Percentiles rank a stretch among this genome's conserved stretches.
Conservation (phyloP, 2,113 vertebrate genomes). For the Oreochromis niloticus region DNA sequence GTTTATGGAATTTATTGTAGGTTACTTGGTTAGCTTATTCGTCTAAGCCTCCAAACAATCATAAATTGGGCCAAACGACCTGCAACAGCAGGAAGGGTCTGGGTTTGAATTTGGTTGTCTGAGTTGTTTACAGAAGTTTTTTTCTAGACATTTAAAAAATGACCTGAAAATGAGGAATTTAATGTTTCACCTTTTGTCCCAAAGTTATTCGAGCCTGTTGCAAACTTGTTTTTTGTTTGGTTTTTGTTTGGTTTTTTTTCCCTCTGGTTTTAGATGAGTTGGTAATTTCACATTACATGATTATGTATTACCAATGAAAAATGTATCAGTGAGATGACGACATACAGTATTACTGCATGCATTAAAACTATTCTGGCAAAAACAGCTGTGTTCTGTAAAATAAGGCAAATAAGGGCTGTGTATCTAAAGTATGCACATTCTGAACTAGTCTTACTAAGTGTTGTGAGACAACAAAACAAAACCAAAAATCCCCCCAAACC, state of each 20-base stretch:
- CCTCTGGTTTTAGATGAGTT: neutral
- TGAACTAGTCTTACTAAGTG: neutral
- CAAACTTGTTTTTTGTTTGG: neutral
- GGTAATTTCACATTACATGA: neutral
- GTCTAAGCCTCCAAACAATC: neutral
- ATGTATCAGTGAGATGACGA: neutral
- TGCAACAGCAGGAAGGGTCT: neutral
- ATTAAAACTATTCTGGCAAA: neutral
- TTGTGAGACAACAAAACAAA: neutral
- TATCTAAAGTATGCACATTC: neutral
- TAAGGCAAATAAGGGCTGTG: neutral
- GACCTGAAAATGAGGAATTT: neutral
- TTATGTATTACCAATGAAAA: neutral
- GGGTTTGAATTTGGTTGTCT: neutral
- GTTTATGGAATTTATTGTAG: neutral
- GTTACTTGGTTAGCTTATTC: neutral
- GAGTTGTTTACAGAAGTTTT: neutral
- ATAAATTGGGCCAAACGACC: neutral
- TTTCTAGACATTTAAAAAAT: neutral
- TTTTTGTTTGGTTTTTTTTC: fast-evolving
- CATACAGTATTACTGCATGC: neutral
- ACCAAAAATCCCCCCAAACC: neutral
- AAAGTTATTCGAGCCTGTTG: neutral
- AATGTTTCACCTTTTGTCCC: neutral
- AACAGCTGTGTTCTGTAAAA: neutral